phyloP scores from a whole-genome alignment of 1,140 invertebrate genomes.

The Battus philenor region DNA sequence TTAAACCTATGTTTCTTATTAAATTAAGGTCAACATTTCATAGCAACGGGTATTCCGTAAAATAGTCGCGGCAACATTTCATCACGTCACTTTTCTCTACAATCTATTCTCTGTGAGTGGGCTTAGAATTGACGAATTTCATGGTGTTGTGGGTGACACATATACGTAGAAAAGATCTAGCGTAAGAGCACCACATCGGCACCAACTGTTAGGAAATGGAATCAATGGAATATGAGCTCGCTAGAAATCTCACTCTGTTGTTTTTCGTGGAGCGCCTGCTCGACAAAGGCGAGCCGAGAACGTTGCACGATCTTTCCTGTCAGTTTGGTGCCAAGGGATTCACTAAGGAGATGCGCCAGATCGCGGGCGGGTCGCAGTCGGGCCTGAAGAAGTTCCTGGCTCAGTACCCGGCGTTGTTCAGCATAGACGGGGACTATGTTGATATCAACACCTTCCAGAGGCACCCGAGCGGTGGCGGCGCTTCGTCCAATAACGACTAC shows the following conservation, averaged over 20 bases:
- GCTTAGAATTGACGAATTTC: slow-evolving; percentile 67
- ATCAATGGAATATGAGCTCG: slow-evolving; percentile 94
- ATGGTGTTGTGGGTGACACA: slow-evolving; percentile 75
- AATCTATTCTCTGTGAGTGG: slow-evolving; percentile 54
- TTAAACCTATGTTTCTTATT: too few relatives aligned
- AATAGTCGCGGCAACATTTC: slow-evolving; percentile 26
- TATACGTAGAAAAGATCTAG: slow-evolving; percentile 73
- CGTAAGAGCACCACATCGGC: slow-evolving; percentile 69
- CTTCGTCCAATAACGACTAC: slow-evolving; percentile 86
- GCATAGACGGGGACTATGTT: slow-evolving; percentile 94
- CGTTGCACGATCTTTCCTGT: slow-evolving; percentile 96
- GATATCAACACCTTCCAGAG: slow-evolving; percentile 87
- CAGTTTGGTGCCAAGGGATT: slow-evolving; percentile 97
- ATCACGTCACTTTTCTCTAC: slow-evolving; percentile 42
- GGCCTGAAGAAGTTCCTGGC: slow-evolving; percentile 93
- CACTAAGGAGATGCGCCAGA: slow-evolving; percentile 96
- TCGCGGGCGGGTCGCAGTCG: slow-evolving; percentile 95
- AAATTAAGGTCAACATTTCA: too few relatives aligned
- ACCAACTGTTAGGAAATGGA: slow-evolving; percentile 84
- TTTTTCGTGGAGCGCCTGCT: slow-evolving; percentile 97
- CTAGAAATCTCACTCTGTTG: slow-evolving; percentile 94
- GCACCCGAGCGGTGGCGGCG: slow-evolving; percentile 69
- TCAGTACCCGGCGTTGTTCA: slow-evolving; percentile 94
- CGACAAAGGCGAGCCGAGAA: slow-evolving; percentile 95
- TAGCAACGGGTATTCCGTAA: slow-evolving; percentile 16